Percentiles rank a stretch among this genome's conserved stretches.
These are phyloP conservation scores for Montipora capricornis DNA, from an alignment of 64 coral and sea anemone genomes.

Conservation along the genomic window DNA sequence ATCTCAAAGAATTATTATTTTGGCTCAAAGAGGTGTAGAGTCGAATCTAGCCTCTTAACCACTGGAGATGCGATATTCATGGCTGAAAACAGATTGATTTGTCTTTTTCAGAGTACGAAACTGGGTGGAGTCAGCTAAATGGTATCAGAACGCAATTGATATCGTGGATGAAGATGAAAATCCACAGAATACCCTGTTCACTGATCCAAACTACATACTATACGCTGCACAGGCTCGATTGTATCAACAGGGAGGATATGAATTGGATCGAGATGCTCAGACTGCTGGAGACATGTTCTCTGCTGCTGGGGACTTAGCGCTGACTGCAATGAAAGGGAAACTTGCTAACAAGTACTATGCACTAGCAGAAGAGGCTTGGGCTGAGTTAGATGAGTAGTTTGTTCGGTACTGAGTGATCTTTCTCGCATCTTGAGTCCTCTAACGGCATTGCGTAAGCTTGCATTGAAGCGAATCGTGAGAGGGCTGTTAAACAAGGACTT, in stretches of 20 bases:
- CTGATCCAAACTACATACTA: constrained; percentile 78
- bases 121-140: constrained; percentile 77
- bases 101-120: constrained; percentile 44
- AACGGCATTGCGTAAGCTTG: no score
- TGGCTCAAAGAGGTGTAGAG: no score
- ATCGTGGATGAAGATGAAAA: constrained; percentile 85
- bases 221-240: constrained; percentile 75
- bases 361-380: constrained; percentile 94
- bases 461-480: no score
- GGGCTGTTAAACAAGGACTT: no score
- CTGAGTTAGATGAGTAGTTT: constrained; percentile 79
- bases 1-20: no score
- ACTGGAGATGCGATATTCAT: not conserved
- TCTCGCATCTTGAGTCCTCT: no score
- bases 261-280: constrained; percentile 90
- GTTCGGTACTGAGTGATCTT: no score
- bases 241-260: constrained; percentile 87
- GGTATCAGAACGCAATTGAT: constrained; percentile 94
- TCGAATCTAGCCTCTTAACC: no score
- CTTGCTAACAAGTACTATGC: constrained; percentile 94
- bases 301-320: constrained; percentile 85
- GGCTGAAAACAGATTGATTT: not conserved
- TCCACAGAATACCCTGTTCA: constrained; percentile 81
- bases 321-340: constrained; percentile 95
- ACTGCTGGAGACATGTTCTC: constrained; percentile 88